phyloP scores from a whole-genome alignment of 2,888 invertebrate genomes.

The Ischnura elegans region DNA sequence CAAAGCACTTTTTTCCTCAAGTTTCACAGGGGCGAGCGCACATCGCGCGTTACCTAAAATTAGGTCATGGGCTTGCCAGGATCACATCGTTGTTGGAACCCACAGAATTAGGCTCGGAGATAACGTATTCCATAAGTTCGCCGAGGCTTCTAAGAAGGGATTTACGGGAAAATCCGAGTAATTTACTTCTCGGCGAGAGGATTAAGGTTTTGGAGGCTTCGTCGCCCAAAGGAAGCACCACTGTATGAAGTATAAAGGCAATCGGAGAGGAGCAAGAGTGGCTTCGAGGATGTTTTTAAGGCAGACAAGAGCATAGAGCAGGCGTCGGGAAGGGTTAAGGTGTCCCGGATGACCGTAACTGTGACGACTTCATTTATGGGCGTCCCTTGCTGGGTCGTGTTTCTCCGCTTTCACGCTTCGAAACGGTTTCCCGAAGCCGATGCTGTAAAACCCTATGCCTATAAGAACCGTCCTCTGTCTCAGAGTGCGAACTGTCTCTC shows the following conservation, averaged over 20 bases:
- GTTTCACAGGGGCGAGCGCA: too few relatives aligned
- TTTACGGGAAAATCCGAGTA: background rate
- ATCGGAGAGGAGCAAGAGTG: background rate
- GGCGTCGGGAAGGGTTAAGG: background rate
- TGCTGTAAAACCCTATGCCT: background rate
- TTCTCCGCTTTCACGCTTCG: slow-evolving; percentile 19
- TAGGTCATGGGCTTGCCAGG: background rate
- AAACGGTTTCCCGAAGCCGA: background rate
- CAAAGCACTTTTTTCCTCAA: too few relatives aligned
- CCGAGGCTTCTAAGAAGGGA: background rate
- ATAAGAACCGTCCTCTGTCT: background rate
- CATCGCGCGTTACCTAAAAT: too few relatives aligned
- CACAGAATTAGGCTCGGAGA: background rate
- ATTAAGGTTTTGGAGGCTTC: background rate
- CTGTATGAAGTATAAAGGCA: background rate
- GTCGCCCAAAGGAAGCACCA: background rate
- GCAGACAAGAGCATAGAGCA: background rate
- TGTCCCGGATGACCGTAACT: background rate
- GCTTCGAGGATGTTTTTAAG: background rate
- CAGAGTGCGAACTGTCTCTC: background rate
- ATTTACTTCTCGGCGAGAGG: background rate
- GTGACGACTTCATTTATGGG: slow-evolving; percentile 19
- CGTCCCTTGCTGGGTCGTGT: background rate
- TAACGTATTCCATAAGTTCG: background rate
- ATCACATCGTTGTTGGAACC: background rate